These are phyloP conservation scores for Pseudomyrmex dendroicus DNA, from an alignment of 1,140 invertebrate species.

Conservation along the genomic window DNA sequence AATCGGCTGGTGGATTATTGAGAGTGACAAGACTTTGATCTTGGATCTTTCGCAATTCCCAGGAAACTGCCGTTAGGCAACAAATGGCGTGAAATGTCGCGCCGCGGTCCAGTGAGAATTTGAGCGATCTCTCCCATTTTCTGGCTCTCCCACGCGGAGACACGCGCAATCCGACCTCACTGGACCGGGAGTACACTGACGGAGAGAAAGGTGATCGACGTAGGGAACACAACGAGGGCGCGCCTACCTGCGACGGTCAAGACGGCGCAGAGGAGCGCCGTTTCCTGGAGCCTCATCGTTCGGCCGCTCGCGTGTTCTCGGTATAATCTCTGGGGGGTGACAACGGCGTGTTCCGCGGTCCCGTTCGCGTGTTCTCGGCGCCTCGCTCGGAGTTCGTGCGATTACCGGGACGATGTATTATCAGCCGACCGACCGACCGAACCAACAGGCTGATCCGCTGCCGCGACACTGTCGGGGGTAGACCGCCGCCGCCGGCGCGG, in stretches of 20 bases:
- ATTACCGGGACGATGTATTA: slow-evolving; percentile 53
- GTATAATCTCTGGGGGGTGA: neutral
- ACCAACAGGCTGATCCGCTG: slow-evolving; percentile 66
- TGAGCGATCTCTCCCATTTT: slow-evolving; percentile 25
- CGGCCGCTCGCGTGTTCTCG: neutral
- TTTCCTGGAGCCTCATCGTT: slow-evolving; percentile 73
- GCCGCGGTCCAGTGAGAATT: neutral
- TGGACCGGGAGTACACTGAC: neutral
- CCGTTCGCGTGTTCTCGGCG: slow-evolving; percentile 8
- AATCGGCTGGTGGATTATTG: neutral
- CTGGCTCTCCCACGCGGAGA: neutral
- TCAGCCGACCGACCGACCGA: slow-evolving; percentile 53
- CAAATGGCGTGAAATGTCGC: neutral
- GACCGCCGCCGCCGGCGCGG: slow-evolving; percentile 64
- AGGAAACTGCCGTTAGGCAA: neutral
- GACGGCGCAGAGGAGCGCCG: slow-evolving; percentile 74
- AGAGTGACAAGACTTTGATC: slow-evolving; percentile 6
- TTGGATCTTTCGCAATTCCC: slow-evolving; percentile 32
- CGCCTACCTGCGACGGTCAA: slow-evolving; percentile 76
- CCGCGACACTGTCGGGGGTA: slow-evolving; percentile 68
- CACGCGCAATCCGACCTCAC: neutral
- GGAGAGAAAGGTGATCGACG: slow-evolving; percentile 42
- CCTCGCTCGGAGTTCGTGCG: slow-evolving; percentile 17
- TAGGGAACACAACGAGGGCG: slow-evolving; percentile 14
- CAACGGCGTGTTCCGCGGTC: neutral